phyloP scores from a whole-genome alignment of 2,113 vertebrate species.

The Alectura lathami region DNA sequence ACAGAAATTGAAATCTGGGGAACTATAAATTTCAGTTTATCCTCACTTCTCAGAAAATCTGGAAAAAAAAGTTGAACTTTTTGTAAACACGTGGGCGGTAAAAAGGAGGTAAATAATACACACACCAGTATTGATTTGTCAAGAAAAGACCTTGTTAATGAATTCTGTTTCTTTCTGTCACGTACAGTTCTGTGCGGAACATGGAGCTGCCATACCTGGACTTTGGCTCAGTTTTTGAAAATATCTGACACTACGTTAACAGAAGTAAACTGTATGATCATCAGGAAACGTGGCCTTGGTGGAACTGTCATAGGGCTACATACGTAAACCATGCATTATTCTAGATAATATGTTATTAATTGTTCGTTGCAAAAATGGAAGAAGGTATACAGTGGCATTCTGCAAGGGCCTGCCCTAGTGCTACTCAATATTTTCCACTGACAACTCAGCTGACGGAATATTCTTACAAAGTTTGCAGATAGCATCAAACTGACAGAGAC shows the following conservation, averaged over 20 bases:
- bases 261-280: accelerated
- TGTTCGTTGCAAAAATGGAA: not conserved
- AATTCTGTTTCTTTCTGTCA: not conserved
- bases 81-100: not conserved
- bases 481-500: not conserved
- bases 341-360: not conserved
- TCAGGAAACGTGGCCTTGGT: not conserved
- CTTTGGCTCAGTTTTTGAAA: not conserved
- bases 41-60: not conserved
- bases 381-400: accelerated
- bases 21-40: not conserved
- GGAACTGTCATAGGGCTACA: not conserved
- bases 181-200: not conserved
- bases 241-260: not conserved
- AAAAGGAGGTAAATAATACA: not conserved
- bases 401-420: not conserved
- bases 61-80: not conserved
- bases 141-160: not conserved
- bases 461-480: not conserved
- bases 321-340: not conserved
- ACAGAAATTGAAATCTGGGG: not conserved
- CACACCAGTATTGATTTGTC: not conserved
- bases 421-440: not conserved
- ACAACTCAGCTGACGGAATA: accelerated
- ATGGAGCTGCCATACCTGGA: not conserved